A percentile compares a stretch with the other conserved stretches of the same genome.
phyloP scores from a whole-genome alignment of 2,113 vertebrate genomes.

The Cathartes aura region DNA sequence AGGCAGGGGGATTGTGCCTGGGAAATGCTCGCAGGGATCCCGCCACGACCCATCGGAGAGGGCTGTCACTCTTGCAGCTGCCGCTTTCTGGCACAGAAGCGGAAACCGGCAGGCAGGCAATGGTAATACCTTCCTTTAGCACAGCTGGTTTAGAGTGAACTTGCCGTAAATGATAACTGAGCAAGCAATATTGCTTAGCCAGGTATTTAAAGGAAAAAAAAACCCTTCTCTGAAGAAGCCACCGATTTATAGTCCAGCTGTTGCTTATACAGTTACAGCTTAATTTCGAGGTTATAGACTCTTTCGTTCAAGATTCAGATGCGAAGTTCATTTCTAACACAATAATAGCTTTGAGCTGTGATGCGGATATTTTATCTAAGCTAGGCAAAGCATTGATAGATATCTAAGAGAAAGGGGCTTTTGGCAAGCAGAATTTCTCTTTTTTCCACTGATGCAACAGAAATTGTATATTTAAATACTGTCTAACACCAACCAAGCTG shows the following conservation, averaged over 20 bases:
- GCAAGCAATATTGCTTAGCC: background rate
- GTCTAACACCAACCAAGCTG: background rate
- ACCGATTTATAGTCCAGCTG: background rate
- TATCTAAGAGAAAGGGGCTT: background rate
- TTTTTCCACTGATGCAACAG: background rate
- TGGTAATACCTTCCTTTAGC: background rate
- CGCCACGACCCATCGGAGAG: rapidly evolving
- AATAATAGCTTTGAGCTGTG: background rate
- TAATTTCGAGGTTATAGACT: background rate
- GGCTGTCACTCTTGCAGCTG: background rate
- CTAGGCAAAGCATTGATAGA: background rate
- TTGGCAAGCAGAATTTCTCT: background rate
- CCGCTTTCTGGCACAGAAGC: background rate
- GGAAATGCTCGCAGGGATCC: background rate
- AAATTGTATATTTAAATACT: background rate
- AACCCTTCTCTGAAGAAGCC: background rate
- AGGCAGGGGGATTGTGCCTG: background rate
- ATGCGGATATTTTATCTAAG: background rate
- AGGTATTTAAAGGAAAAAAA: background rate
- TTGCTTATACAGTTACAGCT: background rate
- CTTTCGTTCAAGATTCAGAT: background rate
- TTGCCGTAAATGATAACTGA: background rate
- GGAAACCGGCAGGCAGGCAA: background rate
- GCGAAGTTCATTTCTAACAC: background rate
- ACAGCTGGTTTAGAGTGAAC: background rate